Percentiles rank a stretch among this genome's conserved stretches.
Evolutionary conservation across 2,113 vertebrate species (phyloP).

Genomic region (Trogon melanurus): DNA sequence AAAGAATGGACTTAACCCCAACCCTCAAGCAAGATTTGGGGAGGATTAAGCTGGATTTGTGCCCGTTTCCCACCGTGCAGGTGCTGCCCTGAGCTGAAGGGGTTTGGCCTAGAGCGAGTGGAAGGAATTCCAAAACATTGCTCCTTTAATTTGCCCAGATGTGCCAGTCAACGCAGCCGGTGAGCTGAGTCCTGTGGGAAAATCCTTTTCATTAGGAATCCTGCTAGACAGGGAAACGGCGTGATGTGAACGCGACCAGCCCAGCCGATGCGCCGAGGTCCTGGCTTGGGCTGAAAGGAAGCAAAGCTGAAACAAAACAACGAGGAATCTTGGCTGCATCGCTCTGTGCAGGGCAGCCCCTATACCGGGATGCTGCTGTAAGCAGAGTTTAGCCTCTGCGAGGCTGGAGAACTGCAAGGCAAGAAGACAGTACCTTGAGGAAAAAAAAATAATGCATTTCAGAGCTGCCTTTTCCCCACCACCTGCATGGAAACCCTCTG

Average conservation of each 20-base stretch:
- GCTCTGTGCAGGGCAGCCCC: background rate
- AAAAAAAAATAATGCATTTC: background rate
- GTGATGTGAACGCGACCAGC: accelerated
- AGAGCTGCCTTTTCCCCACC: background rate
- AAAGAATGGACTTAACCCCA: background rate
- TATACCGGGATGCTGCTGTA: accelerated
- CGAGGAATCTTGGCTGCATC: background rate
- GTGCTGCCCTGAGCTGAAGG: background rate
- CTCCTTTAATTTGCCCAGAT: background rate
- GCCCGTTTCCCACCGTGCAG: background rate
- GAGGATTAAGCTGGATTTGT: background rate
- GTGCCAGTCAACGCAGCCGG: background rate
- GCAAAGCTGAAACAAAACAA: background rate
- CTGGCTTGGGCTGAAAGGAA: background rate
- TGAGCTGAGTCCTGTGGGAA: background rate
- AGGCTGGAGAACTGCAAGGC: background rate
- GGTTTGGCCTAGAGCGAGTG: background rate
- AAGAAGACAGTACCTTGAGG: background rate
- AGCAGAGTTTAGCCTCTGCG: background rate
- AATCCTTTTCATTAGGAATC: background rate
- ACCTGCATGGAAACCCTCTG: background rate
- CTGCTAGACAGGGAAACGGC: background rate
- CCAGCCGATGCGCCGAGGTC: background rate
- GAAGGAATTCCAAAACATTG: background rate
- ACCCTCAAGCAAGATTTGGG: background rate